Base-by-base conservation (phyloP, 2,888 invertebrate species). In the Antheraea yamamai region DNA sequence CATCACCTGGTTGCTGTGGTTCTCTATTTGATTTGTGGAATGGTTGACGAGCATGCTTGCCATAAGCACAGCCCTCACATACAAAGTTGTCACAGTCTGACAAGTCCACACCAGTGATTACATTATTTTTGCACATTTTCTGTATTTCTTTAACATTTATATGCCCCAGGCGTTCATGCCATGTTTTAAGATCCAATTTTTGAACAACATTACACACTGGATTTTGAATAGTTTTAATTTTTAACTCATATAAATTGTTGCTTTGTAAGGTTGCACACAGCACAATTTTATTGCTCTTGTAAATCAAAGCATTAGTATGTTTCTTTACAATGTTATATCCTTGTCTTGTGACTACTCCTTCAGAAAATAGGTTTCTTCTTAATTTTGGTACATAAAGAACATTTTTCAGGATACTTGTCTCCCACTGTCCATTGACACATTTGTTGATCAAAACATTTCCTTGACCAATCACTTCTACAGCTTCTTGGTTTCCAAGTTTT, bases 11-110 rank as follows among this genome's bases (percentile, higher is more conserved):
- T 55, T 79, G 75, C 30, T 30, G 68, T 77, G 76, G 64, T 61
- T 76, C 76, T 76, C 81, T 18, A 2, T 2, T 7, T 47, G 81
- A 82, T 73, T 78, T 80, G 2, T 79, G 75, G 76, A 82, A 82
- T 77, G 80, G 77, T 6, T 77, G 66, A 2, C 76, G 61, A 23
- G 39, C 23, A 12, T 83, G 83, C 30, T 82, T 83, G 0, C 80
- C 80, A 80, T 81, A 81, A 12, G 76, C 75, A 79, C 83, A 83
- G 71, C 78, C 80, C 71, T 82, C 80, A 77, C 80, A 80, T 1
- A 75, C 66, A 73, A 79, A 81, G 30, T 30, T 30, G 30, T 30
- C 30, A 30, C 30, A 30, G 30, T 30, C 30, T 30, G 30, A 30
- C 3, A 30, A 30, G 30, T 30, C 30, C 30, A 30, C 30, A 30